phyloP scores from a whole-genome alignment of 2,113 vertebrate species.

The Pachyramphus minor region DNA sequence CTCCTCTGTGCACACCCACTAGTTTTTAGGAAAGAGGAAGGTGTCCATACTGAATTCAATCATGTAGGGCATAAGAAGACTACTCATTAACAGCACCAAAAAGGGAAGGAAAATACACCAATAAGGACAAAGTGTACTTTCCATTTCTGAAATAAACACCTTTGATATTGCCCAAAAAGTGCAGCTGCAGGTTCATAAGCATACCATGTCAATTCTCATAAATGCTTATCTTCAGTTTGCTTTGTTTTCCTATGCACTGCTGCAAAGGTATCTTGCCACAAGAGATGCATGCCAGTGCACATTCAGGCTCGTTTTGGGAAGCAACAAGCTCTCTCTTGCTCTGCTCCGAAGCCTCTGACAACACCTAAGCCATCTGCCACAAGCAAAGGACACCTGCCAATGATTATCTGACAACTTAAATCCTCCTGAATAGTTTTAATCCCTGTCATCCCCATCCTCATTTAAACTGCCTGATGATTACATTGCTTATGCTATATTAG shows the following conservation, averaged over 20 bases:
- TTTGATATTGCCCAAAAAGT: background rate
- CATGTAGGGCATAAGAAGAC: accelerated
- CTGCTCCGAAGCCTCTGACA: background rate
- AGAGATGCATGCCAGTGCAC: background rate
- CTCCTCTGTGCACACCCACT: background rate
- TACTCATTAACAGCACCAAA: background rate
- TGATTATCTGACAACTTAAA: conserved; percentile 4
- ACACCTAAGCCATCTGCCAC: background rate
- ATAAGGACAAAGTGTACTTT: background rate
- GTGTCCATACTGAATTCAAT: background rate
- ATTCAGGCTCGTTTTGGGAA: background rate
- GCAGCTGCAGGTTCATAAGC: background rate
- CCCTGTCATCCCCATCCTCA: background rate
- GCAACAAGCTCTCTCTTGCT: background rate
- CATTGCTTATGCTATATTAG: background rate
- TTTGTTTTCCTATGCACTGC: background rate
- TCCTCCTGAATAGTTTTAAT: conserved; percentile 1
- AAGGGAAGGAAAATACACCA: background rate
- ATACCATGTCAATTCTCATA: background rate
- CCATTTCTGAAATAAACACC: background rate
- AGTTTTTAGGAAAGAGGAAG: background rate
- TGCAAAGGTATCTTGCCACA: background rate
- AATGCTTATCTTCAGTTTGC: background rate
- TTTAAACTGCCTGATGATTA: conserved; percentile 8
- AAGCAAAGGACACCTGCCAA: conserved; percentile 21